Conservation (phyloP, 2,888 invertebrate genomes). For the Abscondita cerata region DNA sequence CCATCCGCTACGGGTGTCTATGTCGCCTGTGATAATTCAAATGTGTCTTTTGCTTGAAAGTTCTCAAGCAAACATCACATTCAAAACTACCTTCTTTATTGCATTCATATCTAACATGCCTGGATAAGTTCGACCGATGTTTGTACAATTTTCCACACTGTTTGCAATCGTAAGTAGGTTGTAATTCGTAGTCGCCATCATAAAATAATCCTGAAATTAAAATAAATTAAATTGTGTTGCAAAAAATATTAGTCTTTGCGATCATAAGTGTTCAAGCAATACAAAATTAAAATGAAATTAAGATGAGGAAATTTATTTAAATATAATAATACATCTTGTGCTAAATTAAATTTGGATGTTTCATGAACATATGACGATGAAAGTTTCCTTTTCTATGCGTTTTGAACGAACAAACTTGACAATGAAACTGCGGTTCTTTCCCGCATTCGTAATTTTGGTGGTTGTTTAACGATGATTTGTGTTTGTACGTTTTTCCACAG, state of each 20-base stretch:
- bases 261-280: too few species aligned
- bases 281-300: too few species aligned
- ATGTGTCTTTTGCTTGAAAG: conserved; percentile 9
- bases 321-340: conserved; percentile 57
- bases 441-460: conserved; percentile 66
- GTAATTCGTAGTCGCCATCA: not conserved
- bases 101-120: conserved; percentile 63
- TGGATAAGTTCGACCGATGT: conserved; percentile 73
- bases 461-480: conserved; percentile 62
- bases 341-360: conserved; percentile 61
- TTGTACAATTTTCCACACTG: conserved; percentile 75
- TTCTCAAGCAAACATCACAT: conserved; percentile 10
- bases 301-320: too few species aligned
- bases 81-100: conserved; percentile 13
- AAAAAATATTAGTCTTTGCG: too few species aligned
- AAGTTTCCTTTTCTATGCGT: conserved; percentile 63
- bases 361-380: conserved; percentile 80
- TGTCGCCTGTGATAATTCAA: conserved; percentile 11
- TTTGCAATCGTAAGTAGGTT: conserved; percentile 53
- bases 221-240: too few species aligned
- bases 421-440: conserved; percentile 54
- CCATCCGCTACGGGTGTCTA: not conserved
- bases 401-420: conserved; percentile 47
- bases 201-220: not conserved
- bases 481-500: conserved; percentile 64